Percentiles rank a stretch among this genome's conserved stretches.
Conservation (phyloP, 2,797 vertebrate species). For the Pelochelys cantorii region DNA sequence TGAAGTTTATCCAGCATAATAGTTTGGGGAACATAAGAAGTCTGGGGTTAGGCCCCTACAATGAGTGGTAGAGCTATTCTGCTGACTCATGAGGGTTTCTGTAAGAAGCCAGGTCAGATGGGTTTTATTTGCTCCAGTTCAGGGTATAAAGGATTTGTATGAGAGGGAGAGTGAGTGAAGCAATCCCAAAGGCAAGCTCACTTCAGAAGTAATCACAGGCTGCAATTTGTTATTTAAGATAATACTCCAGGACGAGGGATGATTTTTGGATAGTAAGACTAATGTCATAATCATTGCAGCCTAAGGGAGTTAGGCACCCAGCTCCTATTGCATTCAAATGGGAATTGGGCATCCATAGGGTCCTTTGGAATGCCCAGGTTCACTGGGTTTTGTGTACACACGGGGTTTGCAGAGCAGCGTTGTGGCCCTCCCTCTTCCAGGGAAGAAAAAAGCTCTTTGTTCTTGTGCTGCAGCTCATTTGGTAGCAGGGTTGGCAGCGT, state of each 20-base stretch:
- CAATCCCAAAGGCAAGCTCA: not conserved
- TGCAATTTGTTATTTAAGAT: not conserved
- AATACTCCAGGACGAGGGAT: not conserved
- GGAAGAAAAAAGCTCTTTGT: conserved; percentile 34
- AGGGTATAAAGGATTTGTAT: not conserved
- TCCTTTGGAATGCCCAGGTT: conserved; percentile 19
- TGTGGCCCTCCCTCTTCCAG: not conserved
- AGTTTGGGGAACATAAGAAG: not conserved
- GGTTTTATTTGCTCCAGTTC: fast-evolving
- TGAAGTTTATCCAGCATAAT: not conserved
- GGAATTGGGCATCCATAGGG: not conserved
- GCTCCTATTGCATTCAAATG: not conserved
- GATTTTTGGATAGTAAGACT: not conserved
- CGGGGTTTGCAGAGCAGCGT: fast-evolving
- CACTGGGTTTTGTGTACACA: not conserved
- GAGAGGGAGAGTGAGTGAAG: not conserved
- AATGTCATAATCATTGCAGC: conserved; percentile 17
- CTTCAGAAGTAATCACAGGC: not conserved
- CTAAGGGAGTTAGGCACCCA: not conserved
- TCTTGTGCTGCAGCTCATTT: conserved; percentile 52
- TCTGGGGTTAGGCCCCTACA: not conserved
- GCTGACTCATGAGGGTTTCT: fast-evolving
- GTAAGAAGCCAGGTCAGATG: not conserved
- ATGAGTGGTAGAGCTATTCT: fast-evolving
- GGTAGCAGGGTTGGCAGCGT: conserved; percentile 59